Percentiles rank a stretch among this genome's conserved stretches.
Evolutionary conservation across 2,888 invertebrate genomes (phyloP).

Genomic region (Hirtodrosophila trivittata): DNA sequence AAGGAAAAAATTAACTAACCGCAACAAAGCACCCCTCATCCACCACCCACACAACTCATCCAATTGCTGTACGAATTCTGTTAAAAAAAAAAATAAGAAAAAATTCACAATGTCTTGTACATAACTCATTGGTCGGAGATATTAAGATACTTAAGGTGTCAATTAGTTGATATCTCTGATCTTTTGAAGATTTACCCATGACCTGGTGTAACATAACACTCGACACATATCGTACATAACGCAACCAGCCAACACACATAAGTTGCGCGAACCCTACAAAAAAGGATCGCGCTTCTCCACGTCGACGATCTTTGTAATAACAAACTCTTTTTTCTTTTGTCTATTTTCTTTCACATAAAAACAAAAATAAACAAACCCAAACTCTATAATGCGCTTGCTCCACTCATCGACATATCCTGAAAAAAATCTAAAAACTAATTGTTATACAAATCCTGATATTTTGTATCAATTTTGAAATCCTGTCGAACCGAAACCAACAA

Average conservation of each 20-base stretch:
- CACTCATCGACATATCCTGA: slow-evolving; percentile 77
- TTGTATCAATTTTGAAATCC: no score
- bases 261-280: slow-evolving; percentile 39
- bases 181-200: slow-evolving; percentile 22
- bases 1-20: slow-evolving; percentile 26
- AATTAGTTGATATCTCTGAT: slow-evolving; percentile 43
- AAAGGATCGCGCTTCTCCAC: slow-evolving; percentile 45
- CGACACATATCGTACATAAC: slow-evolving; percentile 60
- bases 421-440: slow-evolving; percentile 24
- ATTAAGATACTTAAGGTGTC: no score
- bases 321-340: slow-evolving; percentile 79
- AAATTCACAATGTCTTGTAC: slow-evolving; percentile 19
- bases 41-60: slow-evolving; percentile 46
- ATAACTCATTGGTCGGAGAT: slow-evolving; percentile 39
- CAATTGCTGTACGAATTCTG: slow-evolving; percentile 34
- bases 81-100: no score
- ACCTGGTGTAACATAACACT: slow-evolving; percentile 31
- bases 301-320: slow-evolving; percentile 79
- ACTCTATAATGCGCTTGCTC: slow-evolving; percentile 79
- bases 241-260: slow-evolving; percentile 29
- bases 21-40: slow-evolving; percentile 14
- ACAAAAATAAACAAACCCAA: slow-evolving; percentile 52
- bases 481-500: slow-evolving; percentile 56
- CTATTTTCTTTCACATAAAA: slow-evolving; percentile 79
- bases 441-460: no score